A percentile compares a stretch with the other conserved stretches of the same genome.
These are phyloP conservation scores for Leucosticte australis DNA, from an alignment of 2,113 vertebrate species.

Conservation along the genomic window DNA sequence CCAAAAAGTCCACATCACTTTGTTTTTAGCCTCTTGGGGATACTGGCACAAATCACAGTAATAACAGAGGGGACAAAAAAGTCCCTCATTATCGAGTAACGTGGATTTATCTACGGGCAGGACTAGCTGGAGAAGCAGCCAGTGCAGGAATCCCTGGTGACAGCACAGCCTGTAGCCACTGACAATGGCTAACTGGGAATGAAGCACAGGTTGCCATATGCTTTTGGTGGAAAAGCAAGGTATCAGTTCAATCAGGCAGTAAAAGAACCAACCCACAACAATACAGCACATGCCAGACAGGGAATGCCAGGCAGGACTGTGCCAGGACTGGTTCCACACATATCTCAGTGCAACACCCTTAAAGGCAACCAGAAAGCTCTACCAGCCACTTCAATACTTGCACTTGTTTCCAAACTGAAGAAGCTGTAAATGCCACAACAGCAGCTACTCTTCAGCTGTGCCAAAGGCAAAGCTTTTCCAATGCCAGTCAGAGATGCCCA, in stretches of 20 bases:
- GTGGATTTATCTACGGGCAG: background rate
- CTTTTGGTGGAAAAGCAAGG: background rate
- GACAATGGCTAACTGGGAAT: background rate
- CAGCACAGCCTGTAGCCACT: background rate
- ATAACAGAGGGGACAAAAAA: background rate
- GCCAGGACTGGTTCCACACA: background rate
- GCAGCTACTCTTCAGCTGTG: background rate
- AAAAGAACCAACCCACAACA: background rate
- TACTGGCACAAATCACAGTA: background rate
- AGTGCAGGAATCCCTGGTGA: background rate
- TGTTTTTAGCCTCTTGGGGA: background rate
- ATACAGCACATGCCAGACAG: background rate
- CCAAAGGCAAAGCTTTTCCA: background rate
- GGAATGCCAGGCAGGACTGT: background rate
- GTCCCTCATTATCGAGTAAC: background rate
- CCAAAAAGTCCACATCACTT: background rate
- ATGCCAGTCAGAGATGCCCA: background rate
- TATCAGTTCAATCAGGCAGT: background rate
- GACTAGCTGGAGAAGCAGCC: background rate
- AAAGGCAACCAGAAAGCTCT: background rate
- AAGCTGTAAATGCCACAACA: background rate
- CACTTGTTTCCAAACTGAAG: background rate
- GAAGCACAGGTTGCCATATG: background rate
- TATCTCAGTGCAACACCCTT: background rate
- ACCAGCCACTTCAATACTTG: background rate